Conservation (phyloP, 2,888 invertebrate genomes). For the Hypomecis punctinalis region DNA sequence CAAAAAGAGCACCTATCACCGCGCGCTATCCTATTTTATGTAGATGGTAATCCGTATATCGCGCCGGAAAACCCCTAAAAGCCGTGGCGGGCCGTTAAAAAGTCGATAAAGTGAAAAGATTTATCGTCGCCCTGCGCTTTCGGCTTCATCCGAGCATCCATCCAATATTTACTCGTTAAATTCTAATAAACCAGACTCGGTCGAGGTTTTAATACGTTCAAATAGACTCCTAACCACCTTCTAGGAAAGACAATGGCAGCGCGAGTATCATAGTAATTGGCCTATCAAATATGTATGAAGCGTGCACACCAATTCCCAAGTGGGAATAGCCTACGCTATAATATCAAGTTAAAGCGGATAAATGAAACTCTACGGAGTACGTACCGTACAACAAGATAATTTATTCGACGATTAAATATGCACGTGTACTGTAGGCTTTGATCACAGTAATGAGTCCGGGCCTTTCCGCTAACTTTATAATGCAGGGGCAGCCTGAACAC, state of each 20-base stretch:
- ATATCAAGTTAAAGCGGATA: slow-evolving; percentile 8
- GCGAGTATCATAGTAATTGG: slow-evolving; percentile 30
- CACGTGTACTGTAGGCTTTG: slow-evolving; percentile 36
- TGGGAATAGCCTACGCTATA: slow-evolving; percentile 16
- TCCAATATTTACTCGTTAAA: slow-evolving; percentile 30
- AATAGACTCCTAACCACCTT: slow-evolving; percentile 15
- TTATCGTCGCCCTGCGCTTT: slow-evolving; percentile 27
- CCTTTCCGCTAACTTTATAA: slow-evolving; percentile 40
- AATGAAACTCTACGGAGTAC: slow-evolving; percentile 23
- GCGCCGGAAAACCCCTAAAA: slow-evolving; percentile 29
- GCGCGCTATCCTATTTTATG: slow-evolving; percentile 17
- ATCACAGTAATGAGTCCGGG: slow-evolving; percentile 36
- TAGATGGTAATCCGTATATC: slow-evolving; percentile 26
- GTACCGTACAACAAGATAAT: slow-evolving; percentile 27
- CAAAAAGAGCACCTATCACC: slow-evolving; percentile 21
- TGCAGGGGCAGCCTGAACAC: slow-evolving; percentile 28
- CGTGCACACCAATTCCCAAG: slow-evolving; percentile 19
- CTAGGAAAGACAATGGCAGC: slow-evolving; percentile 18
- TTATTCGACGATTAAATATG: slow-evolving; percentile 39
- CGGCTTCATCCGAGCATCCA: slow-evolving; percentile 21
- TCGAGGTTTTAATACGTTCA: slow-evolving; percentile 14
- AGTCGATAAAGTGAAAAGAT: slow-evolving; percentile 34
- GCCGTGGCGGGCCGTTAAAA: slow-evolving; percentile 32
- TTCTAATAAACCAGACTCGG: slow-evolving; percentile 18
- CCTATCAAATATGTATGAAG: slow-evolving; percentile 32